Conservation (phyloP, 2,113 vertebrate genomes). For the Rattus norvegicus region DNA sequence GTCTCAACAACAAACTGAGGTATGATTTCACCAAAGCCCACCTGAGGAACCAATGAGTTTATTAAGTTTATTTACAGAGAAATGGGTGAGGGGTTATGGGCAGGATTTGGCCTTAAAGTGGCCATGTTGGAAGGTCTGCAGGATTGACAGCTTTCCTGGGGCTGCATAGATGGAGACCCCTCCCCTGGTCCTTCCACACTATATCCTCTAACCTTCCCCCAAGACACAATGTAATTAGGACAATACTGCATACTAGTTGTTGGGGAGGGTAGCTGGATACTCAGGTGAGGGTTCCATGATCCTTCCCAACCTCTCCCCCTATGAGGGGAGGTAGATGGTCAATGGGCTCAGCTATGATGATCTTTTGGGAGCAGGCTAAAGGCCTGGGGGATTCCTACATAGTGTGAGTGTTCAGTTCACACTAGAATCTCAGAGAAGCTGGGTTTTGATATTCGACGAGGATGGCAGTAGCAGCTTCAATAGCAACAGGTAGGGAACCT, state of each 20-base stretch:
- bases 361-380: neutral
- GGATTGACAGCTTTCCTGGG: neutral
- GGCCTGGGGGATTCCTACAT: neutral
- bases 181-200: neutral
- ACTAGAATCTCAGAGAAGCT: neutral
- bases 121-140: neutral
- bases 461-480: neutral
- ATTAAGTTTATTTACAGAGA: neutral
- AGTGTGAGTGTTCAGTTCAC: neutral
- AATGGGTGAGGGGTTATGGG: neutral
- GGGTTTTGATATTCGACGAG: neutral
- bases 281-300: neutral
- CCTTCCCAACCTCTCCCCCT: neutral
- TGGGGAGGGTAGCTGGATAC: neutral
- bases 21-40: neutral
- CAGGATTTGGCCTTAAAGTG: neutral
- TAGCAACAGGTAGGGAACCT: neutral
- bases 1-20: neutral
- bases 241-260: neutral
- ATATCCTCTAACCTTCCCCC: neutral
- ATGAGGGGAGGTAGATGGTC: neutral
- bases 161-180: neutral
- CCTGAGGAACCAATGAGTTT: neutral
- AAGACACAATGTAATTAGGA: neutral
- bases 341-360: neutral